phyloP scores from a whole-genome alignment of 1,140 invertebrate species.

The Cydia splendana region DNA sequence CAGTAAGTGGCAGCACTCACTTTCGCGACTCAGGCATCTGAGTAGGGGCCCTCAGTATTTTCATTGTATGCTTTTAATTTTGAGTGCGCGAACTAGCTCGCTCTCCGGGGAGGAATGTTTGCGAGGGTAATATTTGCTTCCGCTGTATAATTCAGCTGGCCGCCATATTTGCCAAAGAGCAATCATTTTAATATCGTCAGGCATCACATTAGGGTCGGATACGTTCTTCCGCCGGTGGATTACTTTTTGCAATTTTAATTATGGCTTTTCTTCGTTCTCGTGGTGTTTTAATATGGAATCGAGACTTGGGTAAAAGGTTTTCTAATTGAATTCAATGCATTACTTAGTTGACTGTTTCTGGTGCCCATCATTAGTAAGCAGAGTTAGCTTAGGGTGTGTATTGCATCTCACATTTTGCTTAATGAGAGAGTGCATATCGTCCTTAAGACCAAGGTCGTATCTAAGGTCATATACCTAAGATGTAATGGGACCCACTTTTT shows the following conservation, averaged over 20 bases:
- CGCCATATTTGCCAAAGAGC: slow-evolving; percentile 84
- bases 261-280: slow-evolving; percentile 39
- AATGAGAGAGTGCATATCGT: no score
- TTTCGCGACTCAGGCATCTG: slow-evolving; percentile 76
- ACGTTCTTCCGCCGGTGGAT: slow-evolving; percentile 70
- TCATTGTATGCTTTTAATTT: slow-evolving; percentile 82
- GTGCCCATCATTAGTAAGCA: not conserved
- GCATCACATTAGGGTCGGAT: slow-evolving; percentile 76
- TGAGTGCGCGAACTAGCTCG: slow-evolving; percentile 81
- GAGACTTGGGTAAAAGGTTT: not conserved
- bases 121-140: slow-evolving; percentile 83
- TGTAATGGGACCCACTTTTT: no score
- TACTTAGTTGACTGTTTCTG: not conserved
- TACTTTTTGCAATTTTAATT: slow-evolving; percentile 74
- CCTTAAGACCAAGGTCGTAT: no score
- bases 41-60: slow-evolving; percentile 74
- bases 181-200: slow-evolving; percentile 83
- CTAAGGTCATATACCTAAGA: no score
- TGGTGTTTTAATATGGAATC: not conserved
- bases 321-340: not conserved
- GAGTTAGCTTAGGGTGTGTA: no score
- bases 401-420: no score
- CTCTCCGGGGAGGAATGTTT: slow-evolving; percentile 82
- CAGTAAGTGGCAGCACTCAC: slow-evolving; percentile 69
- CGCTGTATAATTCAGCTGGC: slow-evolving; percentile 84